Evolutionary conservation across 2,113 vertebrate genomes (phyloP).

Genomic region (Menura novaehollandiae): DNA sequence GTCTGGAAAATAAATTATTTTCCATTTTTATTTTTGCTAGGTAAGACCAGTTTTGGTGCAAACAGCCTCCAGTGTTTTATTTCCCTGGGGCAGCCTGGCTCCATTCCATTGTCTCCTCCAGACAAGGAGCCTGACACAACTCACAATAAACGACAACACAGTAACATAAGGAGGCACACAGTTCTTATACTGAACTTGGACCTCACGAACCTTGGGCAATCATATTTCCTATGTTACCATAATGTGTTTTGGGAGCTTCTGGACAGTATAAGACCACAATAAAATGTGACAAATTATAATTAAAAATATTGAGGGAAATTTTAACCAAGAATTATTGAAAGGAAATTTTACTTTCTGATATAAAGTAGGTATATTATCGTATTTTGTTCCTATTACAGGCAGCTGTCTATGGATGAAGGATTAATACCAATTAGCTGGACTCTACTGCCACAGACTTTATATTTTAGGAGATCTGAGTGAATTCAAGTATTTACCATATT

Average conservation of each 20-base stretch:
- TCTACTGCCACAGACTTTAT: neutral
- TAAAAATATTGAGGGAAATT: neutral
- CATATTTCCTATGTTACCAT: neutral
- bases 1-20: neutral
- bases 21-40: neutral
- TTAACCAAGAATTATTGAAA: neutral
- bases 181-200: neutral
- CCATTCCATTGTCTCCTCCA: neutral
- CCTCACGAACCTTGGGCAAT: neutral
- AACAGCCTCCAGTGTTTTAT: neutral
- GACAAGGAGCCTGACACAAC: neutral
- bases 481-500: neutral
- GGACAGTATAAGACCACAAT: neutral
- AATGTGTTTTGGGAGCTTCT: neutral
- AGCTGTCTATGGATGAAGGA: neutral
- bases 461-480: neutral
- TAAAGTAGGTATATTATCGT: neutral
- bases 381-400: neutral
- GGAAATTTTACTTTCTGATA: neutral
- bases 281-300: neutral
- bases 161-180: neutral
- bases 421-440: neutral
- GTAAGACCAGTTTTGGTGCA: neutral
- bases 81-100: neutral
- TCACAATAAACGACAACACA: neutral